Conservation (phyloP, 1,140 invertebrate species). For the Lanistes nyassanus region DNA sequence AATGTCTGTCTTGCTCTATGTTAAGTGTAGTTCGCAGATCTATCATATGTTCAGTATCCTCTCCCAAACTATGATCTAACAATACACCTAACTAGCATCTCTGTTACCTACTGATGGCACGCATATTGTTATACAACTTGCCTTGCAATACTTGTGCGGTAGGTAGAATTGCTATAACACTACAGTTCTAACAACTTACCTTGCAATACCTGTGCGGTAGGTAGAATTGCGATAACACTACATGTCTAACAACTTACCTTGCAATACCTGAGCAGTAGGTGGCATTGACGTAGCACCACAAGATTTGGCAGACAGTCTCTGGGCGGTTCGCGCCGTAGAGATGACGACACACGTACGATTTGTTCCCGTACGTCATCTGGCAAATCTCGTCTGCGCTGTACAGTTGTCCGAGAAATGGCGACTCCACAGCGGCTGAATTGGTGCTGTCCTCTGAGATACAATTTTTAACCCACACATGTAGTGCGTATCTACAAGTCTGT, state of each 20-base stretch:
- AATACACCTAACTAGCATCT: too few species aligned
- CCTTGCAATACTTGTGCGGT: conserved; percentile 2
- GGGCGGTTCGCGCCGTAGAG: neutral
- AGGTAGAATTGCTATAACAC: conserved; percentile 8
- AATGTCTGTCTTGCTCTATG: too few species aligned
- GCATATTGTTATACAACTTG: too few species aligned
- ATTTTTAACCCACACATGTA: too few species aligned
- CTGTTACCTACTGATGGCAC: too few species aligned
- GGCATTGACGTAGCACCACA: conserved; percentile 18
- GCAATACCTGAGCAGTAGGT: conserved; percentile 18
- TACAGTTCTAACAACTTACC: neutral
- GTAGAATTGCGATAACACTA: conserved; percentile 3
- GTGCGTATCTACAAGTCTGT: too few species aligned
- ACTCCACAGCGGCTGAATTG: neutral
- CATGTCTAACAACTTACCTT: neutral
- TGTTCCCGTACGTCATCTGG: conserved; percentile 5
- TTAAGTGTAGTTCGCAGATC: too few species aligned
- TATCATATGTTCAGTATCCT: too few species aligned
- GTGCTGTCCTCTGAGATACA: too few species aligned
- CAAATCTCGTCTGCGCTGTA: conserved; percentile 12
- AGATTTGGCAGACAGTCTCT: conserved; percentile 5
- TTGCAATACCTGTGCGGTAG: conserved; percentile 5
- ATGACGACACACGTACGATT: conserved; percentile 16
- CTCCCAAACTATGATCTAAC: too few species aligned
- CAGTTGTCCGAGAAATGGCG: conserved; percentile 11